phyloP scores from a whole-genome alignment of 2,888 invertebrate species.

The Diploptera punctata region DNA sequence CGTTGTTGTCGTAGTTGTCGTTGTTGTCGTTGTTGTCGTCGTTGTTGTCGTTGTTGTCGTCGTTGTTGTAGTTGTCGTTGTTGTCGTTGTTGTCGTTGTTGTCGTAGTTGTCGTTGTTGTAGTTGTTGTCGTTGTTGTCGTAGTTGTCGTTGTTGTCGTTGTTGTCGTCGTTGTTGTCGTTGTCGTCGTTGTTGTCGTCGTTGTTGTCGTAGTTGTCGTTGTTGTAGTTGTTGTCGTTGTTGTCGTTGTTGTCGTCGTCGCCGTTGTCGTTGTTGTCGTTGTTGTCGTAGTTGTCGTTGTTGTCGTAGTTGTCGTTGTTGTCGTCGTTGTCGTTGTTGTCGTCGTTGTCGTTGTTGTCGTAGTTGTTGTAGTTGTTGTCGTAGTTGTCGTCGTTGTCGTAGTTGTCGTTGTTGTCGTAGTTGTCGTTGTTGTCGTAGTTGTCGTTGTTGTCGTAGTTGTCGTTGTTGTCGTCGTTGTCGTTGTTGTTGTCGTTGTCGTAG shows the following conservation, averaged over 20 bases:
- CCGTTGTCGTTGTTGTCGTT: background rate
- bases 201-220: too few relatives aligned
- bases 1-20: too few relatives aligned
- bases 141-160: background rate
- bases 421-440: too few relatives aligned
- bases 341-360: background rate
- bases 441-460: too few relatives aligned
- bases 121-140: too few relatives aligned
- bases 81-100: background rate
- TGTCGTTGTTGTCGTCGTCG: background rate
- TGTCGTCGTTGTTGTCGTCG: too few relatives aligned
- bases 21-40: background rate
- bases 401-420: too few relatives aligned
- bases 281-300: too few relatives aligned
- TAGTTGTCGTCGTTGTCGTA: background rate
- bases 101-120: too few relatives aligned
- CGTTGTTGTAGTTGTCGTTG: background rate
- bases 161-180: background rate
- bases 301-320: background rate
- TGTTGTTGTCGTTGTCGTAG: background rate
- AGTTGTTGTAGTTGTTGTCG: background rate
- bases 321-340: background rate
- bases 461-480: background rate
- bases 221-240: too few relatives aligned
- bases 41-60: background rate